These are phyloP conservation scores for Coleophora deauratella DNA, from an alignment of 2,888 invertebrate species.

Conservation along the genomic window DNA sequence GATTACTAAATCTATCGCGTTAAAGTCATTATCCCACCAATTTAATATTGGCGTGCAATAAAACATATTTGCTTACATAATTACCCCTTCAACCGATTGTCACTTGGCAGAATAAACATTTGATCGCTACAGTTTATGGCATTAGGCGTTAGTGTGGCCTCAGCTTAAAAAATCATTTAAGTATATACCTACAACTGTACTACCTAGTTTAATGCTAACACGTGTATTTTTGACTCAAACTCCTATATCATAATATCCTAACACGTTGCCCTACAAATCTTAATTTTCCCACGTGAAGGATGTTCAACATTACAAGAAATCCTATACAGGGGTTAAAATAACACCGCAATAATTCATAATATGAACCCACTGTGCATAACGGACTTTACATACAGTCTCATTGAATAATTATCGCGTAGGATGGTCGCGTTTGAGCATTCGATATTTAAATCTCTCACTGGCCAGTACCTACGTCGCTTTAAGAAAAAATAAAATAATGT, in stretches of 20 bases:
- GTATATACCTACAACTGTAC: too few species aligned
- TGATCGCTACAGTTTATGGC: too few species aligned
- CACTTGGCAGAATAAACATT: too few species aligned
- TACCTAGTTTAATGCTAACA: too few species aligned
- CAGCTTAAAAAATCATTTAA: too few species aligned
- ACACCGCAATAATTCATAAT: constrained; percentile 22
- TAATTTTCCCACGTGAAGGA: constrained; percentile 26
- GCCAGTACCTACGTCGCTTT: constrained; percentile 22
- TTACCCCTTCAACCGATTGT: too few species aligned
- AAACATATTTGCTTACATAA: too few species aligned
- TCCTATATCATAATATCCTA: not conserved
- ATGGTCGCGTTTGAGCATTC: constrained; percentile 32
- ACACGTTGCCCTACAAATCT: constrained; percentile 15
- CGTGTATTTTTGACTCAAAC: too few species aligned
- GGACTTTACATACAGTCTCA: constrained; percentile 29
- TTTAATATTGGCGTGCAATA: too few species aligned
- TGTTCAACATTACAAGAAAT: constrained; percentile 21
- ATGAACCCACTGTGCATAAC: constrained; percentile 34
- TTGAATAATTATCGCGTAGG: constrained; percentile 62
- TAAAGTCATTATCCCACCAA: too few species aligned
- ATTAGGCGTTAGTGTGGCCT: too few species aligned
- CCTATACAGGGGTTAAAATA: not conserved
- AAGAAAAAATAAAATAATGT: constrained; percentile 24
- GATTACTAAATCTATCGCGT: too few species aligned
- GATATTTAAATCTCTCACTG: constrained; percentile 23